These are phyloP conservation scores for Bothrops jararaca DNA, from an alignment of 2,113 vertebrate genomes.

Conservation along the genomic window DNA sequence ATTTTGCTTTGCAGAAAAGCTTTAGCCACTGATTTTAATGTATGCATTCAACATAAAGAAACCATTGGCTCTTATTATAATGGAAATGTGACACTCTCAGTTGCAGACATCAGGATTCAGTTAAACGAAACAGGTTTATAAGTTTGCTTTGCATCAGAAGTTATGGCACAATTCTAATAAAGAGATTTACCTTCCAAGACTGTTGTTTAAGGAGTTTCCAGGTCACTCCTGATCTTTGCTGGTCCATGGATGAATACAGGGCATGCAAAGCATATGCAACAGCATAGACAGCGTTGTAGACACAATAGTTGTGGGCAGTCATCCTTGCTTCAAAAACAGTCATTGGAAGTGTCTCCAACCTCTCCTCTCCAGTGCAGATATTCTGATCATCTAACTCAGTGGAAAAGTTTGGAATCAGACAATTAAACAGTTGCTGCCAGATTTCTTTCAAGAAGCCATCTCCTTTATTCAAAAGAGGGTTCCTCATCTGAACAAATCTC, in stretches of 20 bases:
- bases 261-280: not conserved
- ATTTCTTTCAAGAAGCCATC: not conserved
- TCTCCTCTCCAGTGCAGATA: not conserved
- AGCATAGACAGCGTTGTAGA: conserved; percentile 4
- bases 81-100: not conserved
- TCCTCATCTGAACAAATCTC: not conserved
- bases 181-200: not conserved
- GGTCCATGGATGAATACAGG: not conserved
- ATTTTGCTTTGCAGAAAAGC: not conserved
- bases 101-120: not conserved
- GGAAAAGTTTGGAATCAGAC: not conserved
- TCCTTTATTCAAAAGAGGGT: not conserved
- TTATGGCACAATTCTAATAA: not conserved
- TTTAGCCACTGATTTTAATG: not conserved
- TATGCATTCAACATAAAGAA: not conserved
- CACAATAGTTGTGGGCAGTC: not conserved
- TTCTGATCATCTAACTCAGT: fast-evolving
- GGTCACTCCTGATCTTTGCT: not conserved
- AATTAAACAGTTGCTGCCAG: not conserved
- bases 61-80: not conserved
- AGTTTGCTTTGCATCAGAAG: not conserved
- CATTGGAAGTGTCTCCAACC: not conserved
- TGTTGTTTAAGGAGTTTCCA: not conserved
- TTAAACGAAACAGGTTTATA: not conserved
- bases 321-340: not conserved